phyloP scores from a whole-genome alignment of 37 sponge, comb jelly and placozoan genomes.

The Geodia barretti region DNA sequence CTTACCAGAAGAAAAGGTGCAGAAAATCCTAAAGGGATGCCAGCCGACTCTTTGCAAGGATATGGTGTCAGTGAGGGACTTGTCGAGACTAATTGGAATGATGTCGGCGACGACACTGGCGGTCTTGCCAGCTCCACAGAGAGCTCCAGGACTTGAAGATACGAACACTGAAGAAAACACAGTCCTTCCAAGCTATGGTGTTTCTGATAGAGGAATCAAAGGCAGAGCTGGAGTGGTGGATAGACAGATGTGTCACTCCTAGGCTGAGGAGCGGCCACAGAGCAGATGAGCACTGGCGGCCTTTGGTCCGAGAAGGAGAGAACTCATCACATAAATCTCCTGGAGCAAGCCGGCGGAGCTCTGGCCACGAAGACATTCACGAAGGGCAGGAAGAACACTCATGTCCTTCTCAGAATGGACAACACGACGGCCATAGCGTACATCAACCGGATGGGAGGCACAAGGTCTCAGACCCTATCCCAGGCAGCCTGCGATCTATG shows the following conservation, averaged over 20 bases:
- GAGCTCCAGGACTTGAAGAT: constrained; percentile 22
- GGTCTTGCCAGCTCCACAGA: constrained; percentile 24
- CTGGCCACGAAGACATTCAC: constrained; percentile 18
- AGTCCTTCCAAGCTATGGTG: too few species aligned
- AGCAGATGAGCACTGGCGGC: constrained; percentile 23
- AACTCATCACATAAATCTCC: constrained; percentile 38
- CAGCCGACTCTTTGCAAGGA: background rate
- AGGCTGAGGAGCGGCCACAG: constrained; percentile 37
- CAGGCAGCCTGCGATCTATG: constrained; percentile 19
- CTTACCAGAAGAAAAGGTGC: constrained; percentile 28
- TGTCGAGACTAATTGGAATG: constrained; percentile 10
- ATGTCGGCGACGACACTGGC: constrained; percentile 29
- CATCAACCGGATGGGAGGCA: constrained; percentile 61
- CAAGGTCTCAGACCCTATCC: constrained; percentile 5
- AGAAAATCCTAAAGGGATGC: background rate
- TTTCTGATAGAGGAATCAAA: too few species aligned
- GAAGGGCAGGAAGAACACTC: too few species aligned
- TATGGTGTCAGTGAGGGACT: background rate
- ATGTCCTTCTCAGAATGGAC: too few species aligned
- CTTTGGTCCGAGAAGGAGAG: constrained; percentile 39
- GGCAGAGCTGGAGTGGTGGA: too few species aligned
- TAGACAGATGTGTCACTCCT: constrained; percentile 47
- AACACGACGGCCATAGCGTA: too few species aligned
- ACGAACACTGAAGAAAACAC: too few species aligned
- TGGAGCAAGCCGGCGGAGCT: constrained; percentile 38